Evolutionary conservation across 1,140 invertebrate species (phyloP).

Genomic region (Apis florea): DNA sequence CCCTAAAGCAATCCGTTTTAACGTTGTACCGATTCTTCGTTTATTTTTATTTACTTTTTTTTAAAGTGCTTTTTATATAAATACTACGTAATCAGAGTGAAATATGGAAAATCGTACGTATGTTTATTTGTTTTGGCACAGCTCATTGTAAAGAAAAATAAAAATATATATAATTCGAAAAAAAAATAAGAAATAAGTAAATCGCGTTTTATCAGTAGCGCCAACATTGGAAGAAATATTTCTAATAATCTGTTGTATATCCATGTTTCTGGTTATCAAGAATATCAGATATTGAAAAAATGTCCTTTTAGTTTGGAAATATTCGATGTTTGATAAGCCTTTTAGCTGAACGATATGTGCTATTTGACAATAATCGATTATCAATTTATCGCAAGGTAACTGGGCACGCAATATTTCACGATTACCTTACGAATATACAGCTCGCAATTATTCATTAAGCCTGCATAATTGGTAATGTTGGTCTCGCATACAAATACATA

Average conservation of each 20-base stretch:
- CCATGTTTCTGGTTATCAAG: background rate
- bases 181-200: slow-evolving; percentile 42
- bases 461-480: slow-evolving; percentile 47
- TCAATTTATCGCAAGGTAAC: slow-evolving; percentile 27
- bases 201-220: slow-evolving; percentile 40
- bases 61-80: slow-evolving; percentile 48
- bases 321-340: slow-evolving; percentile 58
- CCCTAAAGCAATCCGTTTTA: slow-evolving; percentile 63
- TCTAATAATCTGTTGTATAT: slow-evolving; percentile 38
- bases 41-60: slow-evolving; percentile 41
- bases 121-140: slow-evolving; percentile 72
- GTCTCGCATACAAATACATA: slow-evolving; percentile 57
- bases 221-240: slow-evolving; percentile 48
- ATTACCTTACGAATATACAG: slow-evolving; percentile 23
- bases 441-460: slow-evolving; percentile 38
- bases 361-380: slow-evolving; percentile 53
- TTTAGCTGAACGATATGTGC: slow-evolving; percentile 58
- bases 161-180: slow-evolving; percentile 20
- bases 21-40: slow-evolving; percentile 60
- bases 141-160: slow-evolving; percentile 56
- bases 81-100: slow-evolving; percentile 52
- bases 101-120: slow-evolving; percentile 36
- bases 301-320: slow-evolving; percentile 45
- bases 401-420: slow-evolving; percentile 40
- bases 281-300: slow-evolving; percentile 13